phyloP scores from a whole-genome alignment of 2,888 invertebrate species.

The Bruchidius siliquastri region DNA sequence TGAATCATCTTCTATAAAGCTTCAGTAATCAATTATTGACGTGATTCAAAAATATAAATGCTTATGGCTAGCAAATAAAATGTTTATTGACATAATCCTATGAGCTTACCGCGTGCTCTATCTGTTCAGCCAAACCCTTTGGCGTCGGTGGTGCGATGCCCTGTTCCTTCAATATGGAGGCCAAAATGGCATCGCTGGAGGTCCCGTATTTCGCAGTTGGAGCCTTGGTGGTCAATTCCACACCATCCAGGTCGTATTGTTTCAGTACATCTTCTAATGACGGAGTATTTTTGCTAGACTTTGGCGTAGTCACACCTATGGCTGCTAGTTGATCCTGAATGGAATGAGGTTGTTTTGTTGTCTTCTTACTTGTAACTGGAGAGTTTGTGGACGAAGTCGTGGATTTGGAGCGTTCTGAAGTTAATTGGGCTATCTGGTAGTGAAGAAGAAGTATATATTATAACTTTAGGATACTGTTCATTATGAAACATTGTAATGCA shows the following conservation, averaged over 20 bases:
- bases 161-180: slow-evolving; percentile 65
- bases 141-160: slow-evolving; percentile 71
- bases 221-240: slow-evolving; percentile 30
- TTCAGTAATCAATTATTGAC: too few species aligned
- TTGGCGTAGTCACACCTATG: slow-evolving; percentile 15
- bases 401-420: slow-evolving; percentile 3
- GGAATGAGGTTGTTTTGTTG: slow-evolving; percentile 26
- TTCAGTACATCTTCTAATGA: slow-evolving; percentile 39
- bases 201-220: slow-evolving; percentile 50
- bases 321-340: slow-evolving; percentile 27
- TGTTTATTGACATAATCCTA: neutral
- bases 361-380: slow-evolving; percentile 15
- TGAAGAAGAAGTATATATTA: too few species aligned
- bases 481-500: too few species aligned
- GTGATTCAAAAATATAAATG: too few species aligned
- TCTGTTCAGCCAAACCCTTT: slow-evolving; percentile 21
- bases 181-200: slow-evolving; percentile 65
- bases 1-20: neutral
- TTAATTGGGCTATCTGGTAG: neutral
- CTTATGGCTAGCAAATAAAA: too few species aligned
- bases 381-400: slow-evolving; percentile 18
- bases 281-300: slow-evolving; percentile 20
- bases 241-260: slow-evolving; percentile 35
- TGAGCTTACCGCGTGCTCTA: slow-evolving; percentile 26
- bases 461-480: too few species aligned